Evolutionary conservation across 1,140 invertebrate species (phyloP).

Genomic region (Nasonia longicornis): DNA sequence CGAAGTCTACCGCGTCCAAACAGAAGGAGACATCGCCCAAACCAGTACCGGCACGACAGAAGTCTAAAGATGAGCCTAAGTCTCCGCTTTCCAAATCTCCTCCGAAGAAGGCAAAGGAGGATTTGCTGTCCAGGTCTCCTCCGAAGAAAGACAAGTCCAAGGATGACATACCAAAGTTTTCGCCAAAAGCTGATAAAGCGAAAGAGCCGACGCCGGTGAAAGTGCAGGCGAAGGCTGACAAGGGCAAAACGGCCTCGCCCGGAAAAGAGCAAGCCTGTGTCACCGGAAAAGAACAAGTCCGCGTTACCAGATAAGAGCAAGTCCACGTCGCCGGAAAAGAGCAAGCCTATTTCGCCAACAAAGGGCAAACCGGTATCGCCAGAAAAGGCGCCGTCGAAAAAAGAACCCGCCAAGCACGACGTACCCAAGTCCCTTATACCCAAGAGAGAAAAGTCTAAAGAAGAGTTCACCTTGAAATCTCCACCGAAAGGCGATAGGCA

Average conservation of each 20-base stretch:
- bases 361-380: background rate
- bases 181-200: constrained; percentile 7
- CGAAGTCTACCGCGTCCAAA: background rate
- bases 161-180: constrained; percentile 40
- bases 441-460: constrained; percentile 27
- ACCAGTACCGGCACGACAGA: background rate
- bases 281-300: background rate
- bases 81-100: constrained; percentile 30
- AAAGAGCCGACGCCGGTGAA: background rate
- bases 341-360: background rate
- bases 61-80: constrained; percentile 36
- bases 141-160: constrained; percentile 32
- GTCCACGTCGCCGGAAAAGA: background rate
- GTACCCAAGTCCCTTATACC: constrained; percentile 5
- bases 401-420: background rate
- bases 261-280: background rate
- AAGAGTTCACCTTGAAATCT: constrained; percentile 26
- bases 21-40: constrained; percentile 32
- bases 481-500: constrained; percentile 12
- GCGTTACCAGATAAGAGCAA: background rate
- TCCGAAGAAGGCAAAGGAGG: constrained; percentile 31
- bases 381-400: background rate
- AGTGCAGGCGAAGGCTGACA: too few species aligned
- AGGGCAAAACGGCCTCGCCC: background rate
- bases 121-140: background rate